These are phyloP conservation scores for Eristalis tenax DNA, from an alignment of 2,888 invertebrate species.

Conservation along the genomic window DNA sequence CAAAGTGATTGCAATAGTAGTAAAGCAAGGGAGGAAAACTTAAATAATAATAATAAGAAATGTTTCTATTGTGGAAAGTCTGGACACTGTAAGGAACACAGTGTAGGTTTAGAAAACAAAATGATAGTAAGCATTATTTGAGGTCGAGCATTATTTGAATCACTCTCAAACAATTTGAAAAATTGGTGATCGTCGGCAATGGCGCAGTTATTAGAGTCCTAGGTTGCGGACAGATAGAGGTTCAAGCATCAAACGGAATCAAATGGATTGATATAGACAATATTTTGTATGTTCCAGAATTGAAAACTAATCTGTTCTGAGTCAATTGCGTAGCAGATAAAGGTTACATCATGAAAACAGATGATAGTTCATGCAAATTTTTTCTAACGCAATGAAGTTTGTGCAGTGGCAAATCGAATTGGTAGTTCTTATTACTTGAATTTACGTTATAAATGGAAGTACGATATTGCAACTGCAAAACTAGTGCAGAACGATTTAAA, in stretches of 20 bases:
- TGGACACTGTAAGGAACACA: not conserved
- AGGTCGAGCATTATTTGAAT: not conserved
- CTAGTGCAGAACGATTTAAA: not conserved
- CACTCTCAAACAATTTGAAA: not conserved
- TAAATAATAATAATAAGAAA: not conserved
- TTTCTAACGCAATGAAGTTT: not conserved
- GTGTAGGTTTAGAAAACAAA: not conserved
- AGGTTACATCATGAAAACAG: not conserved
- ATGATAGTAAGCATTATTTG: not conserved
- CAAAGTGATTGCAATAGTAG: conserved; percentile 4
- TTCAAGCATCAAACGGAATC: not conserved
- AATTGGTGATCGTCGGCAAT: not conserved
- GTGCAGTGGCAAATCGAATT: not conserved
- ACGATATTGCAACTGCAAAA: not conserved
- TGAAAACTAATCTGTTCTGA: not conserved
- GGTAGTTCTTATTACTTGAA: not conserved
- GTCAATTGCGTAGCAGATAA: not conserved
- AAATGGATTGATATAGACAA: conserved; percentile 7
- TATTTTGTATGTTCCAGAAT: conserved; percentile 9
- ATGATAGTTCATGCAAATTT: not conserved
- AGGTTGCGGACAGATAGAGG: conserved; percentile 2
- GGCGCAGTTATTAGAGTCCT: not conserved
- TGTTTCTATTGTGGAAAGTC: conserved; percentile 3
- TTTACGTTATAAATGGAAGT: not conserved
- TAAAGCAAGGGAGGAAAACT: conserved; percentile 4